Base-by-base conservation (phyloP, 2,113 vertebrate genomes). In the Chinchilla lanigera region DNA sequence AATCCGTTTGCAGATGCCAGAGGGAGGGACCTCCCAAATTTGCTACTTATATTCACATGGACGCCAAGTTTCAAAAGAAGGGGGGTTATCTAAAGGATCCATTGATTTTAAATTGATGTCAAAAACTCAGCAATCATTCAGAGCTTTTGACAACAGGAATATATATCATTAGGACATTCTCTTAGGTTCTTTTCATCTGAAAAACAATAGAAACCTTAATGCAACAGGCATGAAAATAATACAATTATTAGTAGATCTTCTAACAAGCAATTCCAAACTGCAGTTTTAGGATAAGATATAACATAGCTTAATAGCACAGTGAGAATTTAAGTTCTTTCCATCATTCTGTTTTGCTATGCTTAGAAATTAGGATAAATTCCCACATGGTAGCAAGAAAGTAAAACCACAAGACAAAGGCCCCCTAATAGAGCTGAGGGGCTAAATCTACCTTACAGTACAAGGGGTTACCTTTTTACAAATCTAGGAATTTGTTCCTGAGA, bases 1-100 rank as follows among this genome's bases (percentile, higher is more conserved):
- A 99, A 99, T 61, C 99, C 99, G 98, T 99, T 99, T 89, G 99
- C 99, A 54, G 99, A 99, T 38, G 99, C 99, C 87, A 99, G 97
- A 33, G 99, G 99, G 56, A 99, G 99, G 0, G 99, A 99, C n/a
- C 99, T 98, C 3, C 99, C 99, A 26, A 99, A 99, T 98, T 99
- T 99, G 24, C 99, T 99, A 3, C 99, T 99, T 0, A 98, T 98
- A 24, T 99, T 99, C 95, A 99, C 99, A 87, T 99, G 99, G 0
- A 99, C 99, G 19, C 99, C 99, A 0, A 99, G 99, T 98, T 99
- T 99, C 73, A 99, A 98, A 93, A 99, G 97, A 67, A 99, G 98
- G 81, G 98, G 99, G 1, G 98, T 98, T 61, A 99, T 98, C 99
- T 99, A 71, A 92, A 94, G 1, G 86, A 94, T 77, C n/a, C 71